phyloP scores from a whole-genome alignment of 2,888 invertebrate species.

The Agelastica alni region DNA sequence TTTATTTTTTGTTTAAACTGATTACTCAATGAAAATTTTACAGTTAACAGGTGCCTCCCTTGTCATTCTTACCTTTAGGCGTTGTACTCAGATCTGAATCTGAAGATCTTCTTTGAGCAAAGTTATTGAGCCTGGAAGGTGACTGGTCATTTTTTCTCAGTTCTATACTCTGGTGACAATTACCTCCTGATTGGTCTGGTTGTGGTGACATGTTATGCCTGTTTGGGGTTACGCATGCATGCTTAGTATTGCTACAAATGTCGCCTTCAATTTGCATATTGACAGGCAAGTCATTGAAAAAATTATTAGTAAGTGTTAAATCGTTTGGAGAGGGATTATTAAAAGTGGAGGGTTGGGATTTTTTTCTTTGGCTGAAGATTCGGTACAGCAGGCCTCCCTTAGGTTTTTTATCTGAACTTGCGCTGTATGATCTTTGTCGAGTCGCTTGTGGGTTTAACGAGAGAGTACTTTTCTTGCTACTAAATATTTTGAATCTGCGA shows the following conservation, averaged over 20 bases:
- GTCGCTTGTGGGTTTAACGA: constrained; percentile 27
- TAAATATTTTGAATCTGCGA: constrained; percentile 37
- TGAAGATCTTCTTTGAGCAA: constrained; percentile 76
- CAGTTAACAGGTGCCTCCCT: too few species aligned
- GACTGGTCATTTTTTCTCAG: constrained; percentile 52
- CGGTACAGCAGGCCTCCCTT: constrained; percentile 34
- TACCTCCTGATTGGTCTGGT: constrained; percentile 46
- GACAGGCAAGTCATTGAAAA: constrained; percentile 42
- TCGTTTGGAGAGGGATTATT: constrained; percentile 17
- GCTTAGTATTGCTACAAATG: constrained; percentile 49
- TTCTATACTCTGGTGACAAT: constrained; percentile 32
- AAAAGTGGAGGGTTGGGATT: constrained; percentile 27
- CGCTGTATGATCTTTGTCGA: constrained; percentile 30
- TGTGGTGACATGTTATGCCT: constrained; percentile 52
- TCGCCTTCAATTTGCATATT: constrained; percentile 53
- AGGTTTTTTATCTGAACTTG: constrained; percentile 22
- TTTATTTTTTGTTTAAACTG: too few species aligned
- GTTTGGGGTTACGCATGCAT: constrained; percentile 54
- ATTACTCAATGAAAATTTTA: too few species aligned
- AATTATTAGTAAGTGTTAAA: constrained; percentile 35
- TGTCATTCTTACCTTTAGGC: constrained; percentile 85
- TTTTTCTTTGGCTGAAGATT: constrained; percentile 35
- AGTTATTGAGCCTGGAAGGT: constrained; percentile 59
- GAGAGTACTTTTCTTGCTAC: constrained; percentile 26
- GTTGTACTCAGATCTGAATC: constrained; percentile 93